These are phyloP conservation scores for Porites cylindrica DNA, from an alignment of 92 coral and sea anemone genomes.

Conservation along the genomic window DNA sequence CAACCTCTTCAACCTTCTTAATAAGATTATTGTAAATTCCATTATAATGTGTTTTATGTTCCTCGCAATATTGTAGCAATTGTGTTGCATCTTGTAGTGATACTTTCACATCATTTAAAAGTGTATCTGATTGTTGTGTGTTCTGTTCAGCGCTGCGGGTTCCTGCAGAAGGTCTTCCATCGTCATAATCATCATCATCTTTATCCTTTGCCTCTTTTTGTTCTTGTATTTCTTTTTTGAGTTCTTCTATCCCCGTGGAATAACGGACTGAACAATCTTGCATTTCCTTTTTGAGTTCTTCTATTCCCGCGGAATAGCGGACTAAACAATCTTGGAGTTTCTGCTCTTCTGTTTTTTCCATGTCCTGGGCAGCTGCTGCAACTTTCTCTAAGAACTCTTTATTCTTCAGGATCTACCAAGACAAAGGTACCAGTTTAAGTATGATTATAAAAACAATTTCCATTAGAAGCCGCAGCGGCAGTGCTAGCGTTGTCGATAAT, in stretches of 20 bases:
- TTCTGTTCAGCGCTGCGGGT: neutral
- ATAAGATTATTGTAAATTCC: conserved; percentile 68
- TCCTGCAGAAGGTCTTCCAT: conserved; percentile 12
- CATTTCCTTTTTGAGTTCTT: conserved; percentile 65
- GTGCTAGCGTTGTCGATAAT: too few species aligned
- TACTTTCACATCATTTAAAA: neutral
- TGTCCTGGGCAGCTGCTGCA: conserved; percentile 65
- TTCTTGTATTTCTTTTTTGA: neutral
- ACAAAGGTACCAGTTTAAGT: too few species aligned
- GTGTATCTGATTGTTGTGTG: neutral
- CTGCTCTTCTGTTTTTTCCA: conserved; percentile 74
- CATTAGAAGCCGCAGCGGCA: too few species aligned
- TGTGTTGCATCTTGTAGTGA: conserved; percentile 45
- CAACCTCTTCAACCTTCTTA: conserved; percentile 86
- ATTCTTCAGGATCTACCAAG: conserved; percentile 70
- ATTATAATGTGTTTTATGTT: conserved; percentile 60
- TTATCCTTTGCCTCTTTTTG: too few species aligned
- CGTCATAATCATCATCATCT: conserved; percentile 16
- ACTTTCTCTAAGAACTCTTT: conserved; percentile 72
- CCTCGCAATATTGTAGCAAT: conserved; percentile 59
- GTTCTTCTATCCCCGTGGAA: conserved; percentile 35
- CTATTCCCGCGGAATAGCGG: conserved; percentile 76
- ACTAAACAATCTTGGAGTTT: conserved; percentile 78
- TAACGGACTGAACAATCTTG: conserved; percentile 73
- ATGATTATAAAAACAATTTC: too few species aligned